These are phyloP conservation scores for Villa cingulata DNA, from an alignment of 2,888 invertebrate species.

Conservation along the genomic window DNA sequence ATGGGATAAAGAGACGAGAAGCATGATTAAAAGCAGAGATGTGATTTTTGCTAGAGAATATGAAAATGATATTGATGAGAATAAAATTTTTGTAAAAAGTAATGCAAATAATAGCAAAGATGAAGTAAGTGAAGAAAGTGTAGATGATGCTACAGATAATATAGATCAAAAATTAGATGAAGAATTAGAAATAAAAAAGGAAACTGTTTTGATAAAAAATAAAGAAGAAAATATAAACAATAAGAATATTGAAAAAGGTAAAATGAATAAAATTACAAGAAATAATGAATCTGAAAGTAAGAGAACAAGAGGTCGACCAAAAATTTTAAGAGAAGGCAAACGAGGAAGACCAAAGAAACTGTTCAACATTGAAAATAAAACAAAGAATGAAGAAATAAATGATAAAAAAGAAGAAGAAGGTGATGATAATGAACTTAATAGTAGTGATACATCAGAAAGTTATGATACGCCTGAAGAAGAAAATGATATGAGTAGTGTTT, in stretches of 20 bases:
- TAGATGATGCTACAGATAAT: not conserved
- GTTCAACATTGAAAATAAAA: not conserved
- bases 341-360: not conserved
- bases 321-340: not conserved
- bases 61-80: too few species aligned
- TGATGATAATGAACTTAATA: too few species aligned
- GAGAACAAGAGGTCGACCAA: not conserved
- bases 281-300: too few species aligned
- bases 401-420: too few species aligned
- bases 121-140: not conserved
- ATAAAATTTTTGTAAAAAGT: too few species aligned
- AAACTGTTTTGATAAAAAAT: not conserved
- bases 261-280: too few species aligned
- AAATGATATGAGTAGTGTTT: too few species aligned
- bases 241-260: too few species aligned
- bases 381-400: too few species aligned
- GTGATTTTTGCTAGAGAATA: not conserved
- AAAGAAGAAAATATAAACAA: too few species aligned
- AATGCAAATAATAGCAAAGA: not conserved
- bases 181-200: not conserved
- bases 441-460: too few species aligned
- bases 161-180: not conserved
- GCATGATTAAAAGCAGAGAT: not conserved
- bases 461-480: too few species aligned
- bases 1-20: not conserved